Percentiles rank a stretch among this genome's conserved stretches.
Conservation (phyloP, 1,140 invertebrate species). For the Drosophila lowei region DNA sequence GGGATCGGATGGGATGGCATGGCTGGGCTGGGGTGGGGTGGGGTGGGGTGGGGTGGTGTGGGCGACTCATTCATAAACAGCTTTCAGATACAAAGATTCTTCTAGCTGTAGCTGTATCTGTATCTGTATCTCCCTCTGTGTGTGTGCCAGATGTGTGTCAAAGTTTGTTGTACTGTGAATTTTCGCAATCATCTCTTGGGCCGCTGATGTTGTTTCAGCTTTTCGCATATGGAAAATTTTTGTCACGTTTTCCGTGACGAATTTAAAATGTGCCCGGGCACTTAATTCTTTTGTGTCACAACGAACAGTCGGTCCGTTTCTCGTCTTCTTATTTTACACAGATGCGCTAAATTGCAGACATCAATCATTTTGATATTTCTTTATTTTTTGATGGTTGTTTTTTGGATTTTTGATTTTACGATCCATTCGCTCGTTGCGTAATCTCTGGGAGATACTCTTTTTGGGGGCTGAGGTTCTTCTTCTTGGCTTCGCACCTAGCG, state of each 20-base stretch:
- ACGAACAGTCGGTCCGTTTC: slow-evolving; percentile 48
- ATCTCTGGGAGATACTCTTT: slow-evolving; percentile 43
- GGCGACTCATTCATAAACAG: slow-evolving; percentile 68
- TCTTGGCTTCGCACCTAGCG: slow-evolving; percentile 55
- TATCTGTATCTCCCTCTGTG: slow-evolving; percentile 8
- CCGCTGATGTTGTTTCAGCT: slow-evolving; percentile 21
- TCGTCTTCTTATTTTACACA: slow-evolving; percentile 70
- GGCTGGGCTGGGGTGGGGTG: not conserved
- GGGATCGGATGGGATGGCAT: slow-evolving; percentile 4
- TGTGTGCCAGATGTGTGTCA: slow-evolving; percentile 77
- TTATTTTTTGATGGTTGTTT: slow-evolving; percentile 36
- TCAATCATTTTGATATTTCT: slow-evolving; percentile 73
- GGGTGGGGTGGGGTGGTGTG: not conserved
- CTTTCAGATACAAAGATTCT: slow-evolving; percentile 54
- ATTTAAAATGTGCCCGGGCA: slow-evolving; percentile 80
- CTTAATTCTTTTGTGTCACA: slow-evolving; percentile 80
- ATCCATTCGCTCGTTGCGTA: slow-evolving; percentile 60
- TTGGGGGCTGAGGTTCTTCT: slow-evolving; percentile 53
- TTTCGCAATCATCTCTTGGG: slow-evolving; percentile 72
- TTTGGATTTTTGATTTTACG: too few relatives aligned
- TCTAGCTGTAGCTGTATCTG: slow-evolving; percentile 7
- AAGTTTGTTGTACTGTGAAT: slow-evolving; percentile 48
- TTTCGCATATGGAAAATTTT: slow-evolving; percentile 77
- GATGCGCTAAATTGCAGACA: slow-evolving; percentile 81
- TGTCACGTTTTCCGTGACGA: slow-evolving; percentile 81